A percentile compares a stretch with the other conserved stretches of the same genome.
Conservation (phyloP, 2,113 vertebrate genomes). For the Gobio gobio region DNA sequence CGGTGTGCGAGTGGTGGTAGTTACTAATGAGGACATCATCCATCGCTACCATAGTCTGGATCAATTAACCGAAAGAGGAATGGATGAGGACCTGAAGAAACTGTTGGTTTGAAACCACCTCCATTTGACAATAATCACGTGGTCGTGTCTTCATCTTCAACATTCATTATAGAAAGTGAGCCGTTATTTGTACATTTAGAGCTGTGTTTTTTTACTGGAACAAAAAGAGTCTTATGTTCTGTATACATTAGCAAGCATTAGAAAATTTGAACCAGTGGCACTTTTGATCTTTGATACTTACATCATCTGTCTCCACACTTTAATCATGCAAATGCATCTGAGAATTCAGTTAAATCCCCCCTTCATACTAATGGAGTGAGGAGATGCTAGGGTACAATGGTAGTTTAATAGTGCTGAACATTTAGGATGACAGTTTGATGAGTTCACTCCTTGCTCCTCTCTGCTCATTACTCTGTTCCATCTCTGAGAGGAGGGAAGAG, state of each 20-base stretch:
- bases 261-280: neutral
- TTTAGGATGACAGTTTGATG: conserved; percentile 46
- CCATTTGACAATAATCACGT: neutral
- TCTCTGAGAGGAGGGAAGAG: conserved; percentile 54
- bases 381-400: conserved; percentile 22
- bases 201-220: neutral
- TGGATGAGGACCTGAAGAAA: conserved; percentile 82
- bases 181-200: conserved; percentile 3
- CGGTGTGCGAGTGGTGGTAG: conserved; percentile 87
- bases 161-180: neutral
- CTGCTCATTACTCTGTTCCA: conserved; percentile 51
- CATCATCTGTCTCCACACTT: conserved; percentile 33
- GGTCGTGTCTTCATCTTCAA: neutral
- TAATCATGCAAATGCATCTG: conserved; percentile 30
- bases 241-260: conserved; percentile 34
- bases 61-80: conserved; percentile 75
- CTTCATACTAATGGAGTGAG: conserved; percentile 50
- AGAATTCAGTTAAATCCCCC: conserved; percentile 25
- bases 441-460: conserved; percentile 53
- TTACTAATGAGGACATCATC: conserved; percentile 82
- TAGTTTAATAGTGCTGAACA: conserved; percentile 38
- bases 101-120: conserved; percentile 68
- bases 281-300: conserved; percentile 39
- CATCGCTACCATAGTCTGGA: conserved; percentile 89
- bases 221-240: neutral